Conservation (phyloP, 2,113 vertebrate genomes). For the Acrocephalus kingi region DNA sequence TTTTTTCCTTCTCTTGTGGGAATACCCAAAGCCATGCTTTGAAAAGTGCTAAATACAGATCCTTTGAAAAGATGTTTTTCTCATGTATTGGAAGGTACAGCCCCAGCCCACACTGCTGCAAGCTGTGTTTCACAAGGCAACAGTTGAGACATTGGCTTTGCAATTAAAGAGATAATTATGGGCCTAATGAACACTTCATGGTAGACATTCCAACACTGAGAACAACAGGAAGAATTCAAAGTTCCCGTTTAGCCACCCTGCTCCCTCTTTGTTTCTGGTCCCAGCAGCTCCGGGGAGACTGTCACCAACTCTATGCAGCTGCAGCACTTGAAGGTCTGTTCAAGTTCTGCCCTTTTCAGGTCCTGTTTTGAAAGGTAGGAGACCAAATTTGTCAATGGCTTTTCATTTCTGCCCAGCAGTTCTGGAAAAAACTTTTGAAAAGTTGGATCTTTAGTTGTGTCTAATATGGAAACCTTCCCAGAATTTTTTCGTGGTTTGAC, state of each 20-base stretch:
- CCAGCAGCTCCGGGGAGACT: neutral
- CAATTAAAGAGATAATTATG: neutral
- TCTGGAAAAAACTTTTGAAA: neutral
- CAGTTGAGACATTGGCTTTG: neutral
- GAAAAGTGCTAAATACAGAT: neutral
- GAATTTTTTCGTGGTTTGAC: neutral
- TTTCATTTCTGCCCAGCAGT: neutral
- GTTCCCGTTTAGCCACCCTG: neutral
- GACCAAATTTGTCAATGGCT: neutral
- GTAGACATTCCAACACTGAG: neutral
- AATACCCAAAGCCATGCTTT: neutral
- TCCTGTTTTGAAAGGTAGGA: neutral
- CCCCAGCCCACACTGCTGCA: neutral
- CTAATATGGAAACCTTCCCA: neutral
- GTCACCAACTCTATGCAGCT: neutral
- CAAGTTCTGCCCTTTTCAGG: neutral
- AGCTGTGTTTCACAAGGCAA: neutral
- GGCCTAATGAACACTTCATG: neutral
- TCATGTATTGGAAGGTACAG: neutral
- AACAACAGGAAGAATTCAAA: neutral
- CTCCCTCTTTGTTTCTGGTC: neutral
- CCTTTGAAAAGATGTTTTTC: neutral
- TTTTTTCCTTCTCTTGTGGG: neutral
- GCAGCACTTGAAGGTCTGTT: neutral
- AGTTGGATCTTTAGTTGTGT: neutral